A percentile compares a stretch with the other conserved stretches of the same genome.
phyloP scores from a whole-genome alignment of 1,140 invertebrate species.

The Ceratoteleas bidentatus region DNA sequence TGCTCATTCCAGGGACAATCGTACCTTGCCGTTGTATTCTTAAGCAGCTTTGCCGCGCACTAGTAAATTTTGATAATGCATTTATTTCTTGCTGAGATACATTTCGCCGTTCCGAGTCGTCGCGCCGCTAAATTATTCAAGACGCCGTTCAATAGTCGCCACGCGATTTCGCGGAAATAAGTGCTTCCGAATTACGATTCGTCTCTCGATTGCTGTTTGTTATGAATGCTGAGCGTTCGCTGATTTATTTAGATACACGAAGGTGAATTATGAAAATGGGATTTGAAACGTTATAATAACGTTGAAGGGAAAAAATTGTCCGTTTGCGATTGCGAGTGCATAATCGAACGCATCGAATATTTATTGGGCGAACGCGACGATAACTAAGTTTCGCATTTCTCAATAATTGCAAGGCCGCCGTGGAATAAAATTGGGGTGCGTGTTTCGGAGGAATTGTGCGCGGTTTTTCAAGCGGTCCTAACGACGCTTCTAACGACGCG shows the following conservation, averaged over 20 bases:
- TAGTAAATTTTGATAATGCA: slow-evolving; percentile 22
- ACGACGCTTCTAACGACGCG: slow-evolving; percentile 12
- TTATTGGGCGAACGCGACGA: too few relatives aligned
- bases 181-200: too few relatives aligned
- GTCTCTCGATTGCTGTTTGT: too few relatives aligned
- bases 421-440: too few relatives aligned
- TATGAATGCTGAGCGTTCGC: too few relatives aligned
- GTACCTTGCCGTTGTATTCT: slow-evolving; percentile 12
- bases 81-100: slow-evolving; percentile 5
- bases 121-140: background rate
- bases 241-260: too few relatives aligned
- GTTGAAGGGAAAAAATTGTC: too few relatives aligned
- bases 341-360: too few relatives aligned
- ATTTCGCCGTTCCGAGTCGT: background rate
- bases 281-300: too few relatives aligned
- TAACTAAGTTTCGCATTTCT: background rate
- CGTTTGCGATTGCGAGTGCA: too few relatives aligned
- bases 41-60: slow-evolving; percentile 32
- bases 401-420: too few relatives aligned
- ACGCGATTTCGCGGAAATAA: background rate
- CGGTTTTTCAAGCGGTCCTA: background rate
- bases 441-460: background rate
- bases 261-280: too few relatives aligned
- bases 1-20: slow-evolving; percentile 38
- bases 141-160: background rate